Base-by-base conservation (phyloP, 2,797 vertebrate species). In the Myioborus miniatus region DNA sequence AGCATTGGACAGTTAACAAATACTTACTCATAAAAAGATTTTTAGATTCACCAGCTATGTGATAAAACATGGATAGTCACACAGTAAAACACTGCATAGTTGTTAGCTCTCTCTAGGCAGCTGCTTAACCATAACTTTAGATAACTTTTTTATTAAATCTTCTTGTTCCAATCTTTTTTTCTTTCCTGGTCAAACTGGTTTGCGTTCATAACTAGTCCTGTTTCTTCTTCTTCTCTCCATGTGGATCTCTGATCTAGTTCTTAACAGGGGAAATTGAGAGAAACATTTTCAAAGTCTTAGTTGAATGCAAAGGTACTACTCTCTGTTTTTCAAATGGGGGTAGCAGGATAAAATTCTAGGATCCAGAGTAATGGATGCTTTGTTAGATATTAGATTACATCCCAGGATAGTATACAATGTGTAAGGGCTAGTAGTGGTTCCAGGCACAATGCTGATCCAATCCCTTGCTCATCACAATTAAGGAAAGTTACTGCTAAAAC, bases 391-490 rank as follows among this genome's bases (percentile, higher is more conserved):
- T 37, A 36, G 18, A 24, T 70, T 49, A 37, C 29, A 46, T 43
- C 9, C 8, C 18, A 70, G 36, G 6, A 43, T 39, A 41, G 9
- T 8, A 15, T 26, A 20, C 11, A 19, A 4, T 0, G 2, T 34
- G 4, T 34, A 41, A 23, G 16, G 21, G 8, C 9, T 32, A 23
- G 20, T 39, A 64, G 27, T 29, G 19, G 6, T 65, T 89, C 30
- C 13, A 30, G 47, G 11, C 4, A 27, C 12, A 29, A 24, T 27
- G n/a, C 23, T 59, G 52, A 37, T 21, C 12, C 8, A 39, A 41
- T 20, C 2, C 14, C 10, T 65, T 65, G 6, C 52, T 84, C 0
- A 0, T 7, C 23, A 20, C 0, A 1, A 6, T n/a, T 37, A 6
- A 8, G 13, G 53, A 64, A 72, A 74, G 10, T 71, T 65, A 36